Evolutionary conservation across 35 echinoderm and acorn worm species (phyloP).

Genomic region (Amphiura filiformis): DNA sequence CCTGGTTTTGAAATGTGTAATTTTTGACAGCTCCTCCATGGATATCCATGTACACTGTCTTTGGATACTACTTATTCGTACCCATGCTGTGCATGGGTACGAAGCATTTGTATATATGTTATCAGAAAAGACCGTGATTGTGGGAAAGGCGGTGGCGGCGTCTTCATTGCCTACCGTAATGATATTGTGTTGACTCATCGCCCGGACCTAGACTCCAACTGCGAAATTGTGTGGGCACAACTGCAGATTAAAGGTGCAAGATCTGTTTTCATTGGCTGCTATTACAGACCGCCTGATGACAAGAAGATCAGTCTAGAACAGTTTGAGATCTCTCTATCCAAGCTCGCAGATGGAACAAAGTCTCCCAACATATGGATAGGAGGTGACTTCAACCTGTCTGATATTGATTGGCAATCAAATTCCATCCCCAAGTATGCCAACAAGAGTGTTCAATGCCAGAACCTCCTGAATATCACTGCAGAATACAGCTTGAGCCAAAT

Average conservation of each 20-base stretch:
- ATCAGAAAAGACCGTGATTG: background rate
- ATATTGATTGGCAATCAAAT: constrained; percentile 47
- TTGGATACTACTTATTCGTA: too few relatives aligned
- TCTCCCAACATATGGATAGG: constrained; percentile 15
- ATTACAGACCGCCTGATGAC: constrained; percentile 25
- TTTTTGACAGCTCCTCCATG: too few relatives aligned
- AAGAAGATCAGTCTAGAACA: background rate
- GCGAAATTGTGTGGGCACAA: constrained; percentile 28
- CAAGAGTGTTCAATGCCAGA: constrained; percentile 25
- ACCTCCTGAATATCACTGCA: constrained; percentile 19
- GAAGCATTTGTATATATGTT: too few relatives aligned
- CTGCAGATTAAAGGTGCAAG: constrained; percentile 35
- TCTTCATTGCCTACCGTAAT: constrained; percentile 50
- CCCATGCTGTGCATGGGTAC: too few relatives aligned
- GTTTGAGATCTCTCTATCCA: background rate
- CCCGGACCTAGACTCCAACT: constrained; percentile 26
- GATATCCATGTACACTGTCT: too few relatives aligned
- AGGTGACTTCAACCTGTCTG: constrained; percentile 31
- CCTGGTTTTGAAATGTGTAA: too few relatives aligned
- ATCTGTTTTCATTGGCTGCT: constrained; percentile 49
- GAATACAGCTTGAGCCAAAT: constrained; percentile 8
- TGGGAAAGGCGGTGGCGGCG: constrained; percentile 22
- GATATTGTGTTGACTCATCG: constrained; percentile 19
- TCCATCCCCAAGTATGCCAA: constrained; percentile 15
- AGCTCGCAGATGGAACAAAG: background rate